Evolutionary conservation across 1,140 invertebrate species (phyloP).

Genomic region (Caenorhabditis briggsae): DNA sequence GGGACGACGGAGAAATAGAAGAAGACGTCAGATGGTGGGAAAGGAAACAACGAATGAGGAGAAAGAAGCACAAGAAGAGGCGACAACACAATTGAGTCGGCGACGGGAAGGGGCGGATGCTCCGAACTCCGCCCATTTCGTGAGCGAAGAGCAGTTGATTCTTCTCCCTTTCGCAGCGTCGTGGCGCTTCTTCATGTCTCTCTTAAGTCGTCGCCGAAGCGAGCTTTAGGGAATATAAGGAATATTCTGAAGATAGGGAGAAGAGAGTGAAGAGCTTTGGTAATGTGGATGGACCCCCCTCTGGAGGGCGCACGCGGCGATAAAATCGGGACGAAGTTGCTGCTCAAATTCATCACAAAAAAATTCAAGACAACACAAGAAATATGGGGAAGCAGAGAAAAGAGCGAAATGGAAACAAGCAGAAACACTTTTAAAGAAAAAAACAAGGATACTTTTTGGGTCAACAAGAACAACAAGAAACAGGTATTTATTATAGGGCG

Average conservation of each 20-base stretch:
- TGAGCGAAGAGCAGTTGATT: conserved; percentile 2
- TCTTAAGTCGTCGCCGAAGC: background rate
- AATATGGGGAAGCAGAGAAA: background rate
- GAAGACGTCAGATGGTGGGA: background rate
- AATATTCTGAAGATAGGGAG: conserved; percentile 3
- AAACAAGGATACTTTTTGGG: background rate
- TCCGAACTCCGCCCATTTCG: conserved; percentile 43
- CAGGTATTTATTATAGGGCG: background rate
- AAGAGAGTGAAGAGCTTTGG: background rate
- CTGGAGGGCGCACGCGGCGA: conserved; percentile 36
- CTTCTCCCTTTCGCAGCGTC: background rate
- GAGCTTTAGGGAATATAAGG: conserved; percentile 45
- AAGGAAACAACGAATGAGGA: background rate
- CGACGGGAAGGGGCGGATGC: conserved; percentile 12
- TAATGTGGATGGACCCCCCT: background rate
- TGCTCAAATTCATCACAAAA: conserved; percentile 44
- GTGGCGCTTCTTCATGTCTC: background rate
- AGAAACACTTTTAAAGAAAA: background rate
- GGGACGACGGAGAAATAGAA: background rate
- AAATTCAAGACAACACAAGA: conserved; percentile 17
- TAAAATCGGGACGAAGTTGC: background rate
- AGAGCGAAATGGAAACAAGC: background rate
- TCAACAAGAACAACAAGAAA: background rate
- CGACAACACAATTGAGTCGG: conserved; percentile 18
- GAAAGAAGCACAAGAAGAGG: conserved; percentile 19